These are phyloP conservation scores for Polypedilum pembai DNA, from an alignment of 1,140 invertebrate species.

Conservation along the genomic window DNA sequence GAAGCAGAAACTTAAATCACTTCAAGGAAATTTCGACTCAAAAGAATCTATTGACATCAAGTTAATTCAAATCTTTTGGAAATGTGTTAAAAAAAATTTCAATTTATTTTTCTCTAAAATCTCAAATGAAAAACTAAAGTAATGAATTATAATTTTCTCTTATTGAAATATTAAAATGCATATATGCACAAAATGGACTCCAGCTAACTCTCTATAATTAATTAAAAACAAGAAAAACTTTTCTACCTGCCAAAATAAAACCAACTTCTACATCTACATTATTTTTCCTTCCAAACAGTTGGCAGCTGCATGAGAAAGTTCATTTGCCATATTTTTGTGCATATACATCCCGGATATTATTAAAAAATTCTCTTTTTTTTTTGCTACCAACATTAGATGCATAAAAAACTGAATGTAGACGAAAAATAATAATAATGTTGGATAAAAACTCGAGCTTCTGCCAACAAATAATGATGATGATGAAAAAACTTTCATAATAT, in stretches of 20 bases:
- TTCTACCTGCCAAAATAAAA: background rate
- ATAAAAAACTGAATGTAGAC: background rate
- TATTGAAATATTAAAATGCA: no score
- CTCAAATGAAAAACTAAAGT: no score
- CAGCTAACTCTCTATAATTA: background rate
- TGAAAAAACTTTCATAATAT: conserved; percentile 16
- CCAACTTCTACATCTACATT: background rate
- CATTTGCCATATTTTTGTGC: background rate
- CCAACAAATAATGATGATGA: background rate
- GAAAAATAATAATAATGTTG: background rate
- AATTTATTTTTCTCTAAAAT: no score
- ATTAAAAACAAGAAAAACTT: background rate
- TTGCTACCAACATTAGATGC: background rate
- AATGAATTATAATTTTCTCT: no score
- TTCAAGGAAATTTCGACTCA: no score
- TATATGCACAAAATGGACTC: no score
- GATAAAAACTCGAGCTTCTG: background rate
- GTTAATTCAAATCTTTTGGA: no score
- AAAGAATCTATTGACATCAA: no score
- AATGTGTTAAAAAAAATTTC: no score
- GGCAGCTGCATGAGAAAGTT: background rate
- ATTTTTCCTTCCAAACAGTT: background rate
- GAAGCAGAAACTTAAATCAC: no score
- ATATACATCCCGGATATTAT: conserved; percentile 4
- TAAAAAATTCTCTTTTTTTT: background rate